Evolutionary conservation across 2,797 vertebrate genomes (phyloP).

Genomic region (Gila robusta): DNA sequence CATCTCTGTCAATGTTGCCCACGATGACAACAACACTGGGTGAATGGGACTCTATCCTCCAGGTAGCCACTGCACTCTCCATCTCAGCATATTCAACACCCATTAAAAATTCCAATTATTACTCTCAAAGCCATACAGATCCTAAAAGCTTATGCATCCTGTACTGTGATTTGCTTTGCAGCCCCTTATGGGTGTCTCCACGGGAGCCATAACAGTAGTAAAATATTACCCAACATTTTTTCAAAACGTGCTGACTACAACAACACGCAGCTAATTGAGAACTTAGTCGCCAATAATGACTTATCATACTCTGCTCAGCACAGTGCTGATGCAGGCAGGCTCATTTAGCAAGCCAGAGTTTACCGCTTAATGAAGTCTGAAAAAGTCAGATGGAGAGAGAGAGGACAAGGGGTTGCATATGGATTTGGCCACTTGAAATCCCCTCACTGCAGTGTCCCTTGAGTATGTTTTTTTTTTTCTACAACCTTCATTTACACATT

Average conservation of each 20-base stretch:
- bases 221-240: slow-evolving; percentile 64
- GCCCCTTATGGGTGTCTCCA: slow-evolving; percentile 50
- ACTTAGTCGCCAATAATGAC: slow-evolving; percentile 78
- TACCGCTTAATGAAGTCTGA: slow-evolving; percentile 71
- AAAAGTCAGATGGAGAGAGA: slow-evolving; percentile 62
- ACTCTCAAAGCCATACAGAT: slow-evolving; percentile 54
- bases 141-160: slow-evolving; percentile 46
- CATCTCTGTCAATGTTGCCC: slow-evolving; percentile 51
- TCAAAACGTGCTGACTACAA: slow-evolving; percentile 64
- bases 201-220: slow-evolving; percentile 61
- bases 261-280: slow-evolving; percentile 70
- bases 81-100: slow-evolving; percentile 53
- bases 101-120: slow-evolving; percentile 58
- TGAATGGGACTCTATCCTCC: slow-evolving; percentile 57
- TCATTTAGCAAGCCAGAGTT: slow-evolving; percentile 61
- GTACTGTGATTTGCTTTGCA: slow-evolving; percentile 49
- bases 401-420: slow-evolving; percentile 51
- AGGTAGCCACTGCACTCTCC: slow-evolving; percentile 38
- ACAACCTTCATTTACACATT: slow-evolving; percentile 30
- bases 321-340: slow-evolving; percentile 62
- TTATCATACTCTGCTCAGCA: slow-evolving; percentile 75
- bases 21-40: slow-evolving; percentile 57
- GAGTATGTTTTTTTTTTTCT: slow-evolving; percentile 44
- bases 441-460: background rate
- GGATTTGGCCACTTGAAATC: slow-evolving; percentile 51